Evolutionary conservation across 92 coral and sea anemone genomes (phyloP).

Genomic region (Epizoanthus stellaris): DNA sequence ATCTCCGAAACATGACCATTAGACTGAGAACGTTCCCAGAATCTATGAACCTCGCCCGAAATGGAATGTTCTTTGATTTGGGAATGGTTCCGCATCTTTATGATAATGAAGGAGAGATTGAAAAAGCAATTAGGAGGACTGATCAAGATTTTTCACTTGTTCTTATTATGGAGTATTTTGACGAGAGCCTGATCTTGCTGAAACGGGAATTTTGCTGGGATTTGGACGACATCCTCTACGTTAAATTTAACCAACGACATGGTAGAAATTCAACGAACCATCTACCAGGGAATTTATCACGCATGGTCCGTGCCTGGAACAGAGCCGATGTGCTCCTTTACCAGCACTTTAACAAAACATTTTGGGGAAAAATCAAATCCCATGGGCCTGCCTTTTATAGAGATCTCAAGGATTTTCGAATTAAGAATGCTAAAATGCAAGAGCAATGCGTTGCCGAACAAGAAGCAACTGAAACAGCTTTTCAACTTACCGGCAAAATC

Average conservation of each 20-base stretch:
- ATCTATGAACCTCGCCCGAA: constrained; percentile 78
- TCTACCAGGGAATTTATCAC: constrained; percentile 41
- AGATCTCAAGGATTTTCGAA: constrained; percentile 79
- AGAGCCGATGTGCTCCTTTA: constrained; percentile 87
- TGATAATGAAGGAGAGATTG: constrained; percentile 62
- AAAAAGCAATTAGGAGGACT: constrained; percentile 59
- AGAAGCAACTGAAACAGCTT: constrained; percentile 76
- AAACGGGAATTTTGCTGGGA: constrained; percentile 95
- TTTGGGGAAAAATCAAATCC: constrained; percentile 81
- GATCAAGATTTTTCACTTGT: constrained; percentile 85
- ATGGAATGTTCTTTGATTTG: constrained; percentile 94
- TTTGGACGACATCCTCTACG: constrained; percentile 87
- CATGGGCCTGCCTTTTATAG: constrained; percentile 83
- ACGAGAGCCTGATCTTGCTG: constrained; percentile 89
- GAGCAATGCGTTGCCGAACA: constrained; percentile 77
- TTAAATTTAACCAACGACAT: constrained; percentile 83
- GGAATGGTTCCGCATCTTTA: constrained; percentile 73
- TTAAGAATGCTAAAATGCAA: constrained; percentile 71
- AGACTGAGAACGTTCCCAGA: constrained; percentile 66
- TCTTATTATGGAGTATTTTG: constrained; percentile 93
- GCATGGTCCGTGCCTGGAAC: constrained; percentile 82
- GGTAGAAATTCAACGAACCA: constrained; percentile 43
- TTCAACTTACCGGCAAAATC: constrained; percentile 63
- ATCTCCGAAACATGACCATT: constrained; percentile 60
- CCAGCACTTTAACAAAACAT: constrained; percentile 82